A percentile compares a stretch with the other conserved stretches of the same genome.
phyloP scores from a whole-genome alignment of 1,140 invertebrate species.

The Popillia japonica region DNA sequence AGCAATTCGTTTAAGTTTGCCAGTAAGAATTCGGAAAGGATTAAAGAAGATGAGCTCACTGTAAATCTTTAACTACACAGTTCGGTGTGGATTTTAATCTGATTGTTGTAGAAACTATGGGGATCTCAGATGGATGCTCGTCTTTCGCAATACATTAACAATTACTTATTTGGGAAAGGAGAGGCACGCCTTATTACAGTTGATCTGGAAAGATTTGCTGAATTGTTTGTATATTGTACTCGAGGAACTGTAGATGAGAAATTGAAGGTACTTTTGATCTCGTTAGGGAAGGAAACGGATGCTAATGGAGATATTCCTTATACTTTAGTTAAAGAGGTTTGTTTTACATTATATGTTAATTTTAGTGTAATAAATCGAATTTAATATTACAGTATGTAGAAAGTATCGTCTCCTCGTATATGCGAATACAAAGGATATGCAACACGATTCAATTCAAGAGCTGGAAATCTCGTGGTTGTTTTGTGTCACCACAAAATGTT shows the following conservation, averaged over 20 bases:
- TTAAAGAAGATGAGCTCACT: conserved; percentile 69
- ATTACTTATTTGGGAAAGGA: conserved; percentile 67
- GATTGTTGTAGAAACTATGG: conserved; percentile 67
- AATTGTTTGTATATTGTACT: conserved; percentile 68
- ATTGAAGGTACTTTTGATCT: conserved; percentile 65
- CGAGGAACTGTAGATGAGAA: conserved; percentile 68
- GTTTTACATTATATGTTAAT: conserved; percentile 40
- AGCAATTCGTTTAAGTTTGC: conserved; percentile 67
- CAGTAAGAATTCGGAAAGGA: conserved; percentile 68
- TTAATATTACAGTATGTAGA: conserved; percentile 64
- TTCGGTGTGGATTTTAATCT: conserved; percentile 38
- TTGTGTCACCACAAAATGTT: conserved; percentile 57
- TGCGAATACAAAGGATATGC: conserved; percentile 64
- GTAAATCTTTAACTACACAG: conserved; percentile 61
- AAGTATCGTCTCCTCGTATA: conserved; percentile 67
- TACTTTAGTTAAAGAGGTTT: conserved; percentile 67
- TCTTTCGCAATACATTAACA: conserved; percentile 66
- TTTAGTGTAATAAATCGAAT: no score
- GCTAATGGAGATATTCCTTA: conserved; percentile 65
- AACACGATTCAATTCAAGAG: conserved; percentile 58
- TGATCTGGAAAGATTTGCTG: conserved; percentile 68
- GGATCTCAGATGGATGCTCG: conserved; percentile 67
- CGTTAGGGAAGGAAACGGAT: conserved; percentile 64
- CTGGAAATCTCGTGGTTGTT: conserved; percentile 57
- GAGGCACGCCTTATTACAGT: conserved; percentile 62